A percentile compares a stretch with the other conserved stretches of the same genome.
These are phyloP conservation scores for Sylvia borin DNA, from an alignment of 2,797 vertebrate genomes.

Conservation along the genomic window DNA sequence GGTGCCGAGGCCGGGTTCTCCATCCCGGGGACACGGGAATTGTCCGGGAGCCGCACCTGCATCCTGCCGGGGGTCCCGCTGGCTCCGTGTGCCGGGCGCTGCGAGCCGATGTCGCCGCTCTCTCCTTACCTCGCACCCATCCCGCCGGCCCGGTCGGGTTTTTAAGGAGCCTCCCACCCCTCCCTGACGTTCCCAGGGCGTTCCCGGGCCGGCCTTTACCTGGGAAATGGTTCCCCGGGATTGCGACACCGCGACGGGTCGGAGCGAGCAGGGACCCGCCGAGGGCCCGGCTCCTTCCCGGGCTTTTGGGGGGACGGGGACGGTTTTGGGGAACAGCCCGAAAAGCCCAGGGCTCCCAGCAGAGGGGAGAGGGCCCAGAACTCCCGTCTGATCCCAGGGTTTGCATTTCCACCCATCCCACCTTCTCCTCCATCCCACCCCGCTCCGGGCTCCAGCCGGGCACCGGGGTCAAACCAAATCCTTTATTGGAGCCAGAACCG, in stretches of 20 bases:
- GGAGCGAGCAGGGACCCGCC: neutral
- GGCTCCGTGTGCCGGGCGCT: neutral
- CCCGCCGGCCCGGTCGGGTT: neutral
- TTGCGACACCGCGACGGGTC: neutral
- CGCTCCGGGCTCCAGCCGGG: fast-evolving
- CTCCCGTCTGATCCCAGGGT: neutral
- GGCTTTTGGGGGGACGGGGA: neutral
- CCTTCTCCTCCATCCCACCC: neutral
- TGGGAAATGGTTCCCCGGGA: neutral
- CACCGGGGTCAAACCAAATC: neutral
- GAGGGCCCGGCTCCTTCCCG: neutral
- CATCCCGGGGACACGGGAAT: neutral
- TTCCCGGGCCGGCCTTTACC: neutral
- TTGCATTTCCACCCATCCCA: neutral
- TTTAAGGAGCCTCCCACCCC: slow-evolving; percentile 54
- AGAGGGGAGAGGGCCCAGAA: fast-evolving
- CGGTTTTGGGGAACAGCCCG: neutral
- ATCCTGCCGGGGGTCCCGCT: neutral
- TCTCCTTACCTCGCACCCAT: slow-evolving; percentile 26
- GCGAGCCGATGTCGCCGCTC: neutral
- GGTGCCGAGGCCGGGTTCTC: fast-evolving
- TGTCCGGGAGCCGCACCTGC: neutral
- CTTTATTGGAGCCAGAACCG: neutral
- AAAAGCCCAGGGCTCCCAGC: neutral
- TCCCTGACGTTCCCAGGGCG: slow-evolving; percentile 50